Base-by-base conservation (phyloP, 2,888 invertebrate genomes). In the Cordylochernes scorpioides region DNA sequence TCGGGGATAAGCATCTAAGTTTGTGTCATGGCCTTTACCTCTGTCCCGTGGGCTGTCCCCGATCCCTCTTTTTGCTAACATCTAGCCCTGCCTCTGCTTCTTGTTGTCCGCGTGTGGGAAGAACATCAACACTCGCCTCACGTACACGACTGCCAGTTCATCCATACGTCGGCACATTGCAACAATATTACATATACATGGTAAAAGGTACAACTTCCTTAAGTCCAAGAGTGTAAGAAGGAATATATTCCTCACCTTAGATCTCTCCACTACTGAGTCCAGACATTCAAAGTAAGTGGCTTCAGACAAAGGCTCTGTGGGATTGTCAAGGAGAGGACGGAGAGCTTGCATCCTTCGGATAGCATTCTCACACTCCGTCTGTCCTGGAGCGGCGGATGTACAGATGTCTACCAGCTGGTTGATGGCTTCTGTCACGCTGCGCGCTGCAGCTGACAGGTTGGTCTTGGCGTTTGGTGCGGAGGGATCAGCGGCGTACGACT, bases 291-390 rank as follows among this genome's bases (percentile, higher is more conserved):
- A 88, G 59, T 91, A 94, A 0, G 75, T 71, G 31, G 68, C 65
- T 41, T 80, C 80, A 44, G 66, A 73, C 42, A 88, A 64, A 0
- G 88, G 84, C 51, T 88, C 78, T 28, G 66, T 65, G 12, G 86
- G 80, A 48, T 73, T 68, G 42, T 73, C 71, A 27, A 94, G 60
- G 36, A 86, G 59, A 2, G 74, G 70, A 13, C 70, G 64, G 52
- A 77, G 67, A 34, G 52, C 54, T 53, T 77, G 72, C 34, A 94
- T 84, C 51, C 77, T 75, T 39, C 88, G 62, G 30, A 91, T 70
- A 1, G 91, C 88, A 42, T 77, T 86, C 49, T 82, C 84, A 55
- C 94, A 94, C 49, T 94, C 91, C 51, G 77, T 80, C 57, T 88
- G 86, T 0, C 91, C 86, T 0, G 91, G 88, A 0, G 84, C 78